These are phyloP conservation scores for Plebejus anna DNA, from an alignment of 2,888 invertebrate genomes.

Conservation along the genomic window DNA sequence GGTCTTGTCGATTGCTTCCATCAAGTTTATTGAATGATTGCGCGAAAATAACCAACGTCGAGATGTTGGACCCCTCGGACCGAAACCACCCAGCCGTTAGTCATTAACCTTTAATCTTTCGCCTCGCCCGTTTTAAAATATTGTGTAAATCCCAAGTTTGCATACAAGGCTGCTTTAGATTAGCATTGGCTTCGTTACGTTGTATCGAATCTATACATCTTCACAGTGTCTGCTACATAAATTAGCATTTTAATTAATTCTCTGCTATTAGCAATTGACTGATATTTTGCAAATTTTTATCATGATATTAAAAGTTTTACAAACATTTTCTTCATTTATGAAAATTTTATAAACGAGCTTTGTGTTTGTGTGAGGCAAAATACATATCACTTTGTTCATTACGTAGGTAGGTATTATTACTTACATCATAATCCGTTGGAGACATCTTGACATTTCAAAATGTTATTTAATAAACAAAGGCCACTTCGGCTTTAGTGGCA, in stretches of 20 bases:
- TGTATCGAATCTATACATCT: not conserved
- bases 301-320: not conserved
- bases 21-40: conserved; percentile 78
- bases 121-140: conserved; percentile 37
- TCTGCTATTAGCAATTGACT: not conserved
- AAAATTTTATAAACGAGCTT: not conserved
- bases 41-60: conserved; percentile 68
- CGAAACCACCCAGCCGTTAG: conserved; percentile 54
- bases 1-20: conserved; percentile 74
- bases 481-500: conserved; percentile 3
- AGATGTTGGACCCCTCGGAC: conserved; percentile 64
- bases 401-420: conserved; percentile 8
- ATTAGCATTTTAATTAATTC: not conserved
- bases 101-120: conserved; percentile 61
- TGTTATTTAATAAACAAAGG: conserved; percentile 6
- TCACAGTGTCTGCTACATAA: not conserved
- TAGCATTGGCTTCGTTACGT: conserved; percentile 13
- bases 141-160: conserved; percentile 35
- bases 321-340: not conserved
- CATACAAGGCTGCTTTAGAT: conserved; percentile 35
- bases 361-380: not conserved
- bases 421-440: conserved; percentile 9
- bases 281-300: not conserved
- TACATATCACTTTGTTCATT: not conserved
- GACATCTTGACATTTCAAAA: conserved; percentile 20